A percentile compares a stretch with the other conserved stretches of the same genome.
Conservation (phyloP, 2,113 vertebrate genomes). For the Antechinus stuartii region DNA sequence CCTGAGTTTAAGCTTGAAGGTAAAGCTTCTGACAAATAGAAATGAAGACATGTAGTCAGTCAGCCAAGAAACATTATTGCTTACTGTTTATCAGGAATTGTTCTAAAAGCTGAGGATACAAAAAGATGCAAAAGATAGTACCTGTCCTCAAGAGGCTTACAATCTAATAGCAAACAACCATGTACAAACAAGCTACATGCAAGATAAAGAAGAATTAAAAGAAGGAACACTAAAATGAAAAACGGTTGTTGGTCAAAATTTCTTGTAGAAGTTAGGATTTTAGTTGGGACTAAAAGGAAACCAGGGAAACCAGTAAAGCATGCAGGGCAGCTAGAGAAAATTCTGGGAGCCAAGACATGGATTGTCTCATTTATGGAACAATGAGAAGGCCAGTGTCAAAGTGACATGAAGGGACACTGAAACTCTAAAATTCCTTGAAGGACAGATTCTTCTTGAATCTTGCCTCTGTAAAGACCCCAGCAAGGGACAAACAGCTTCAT, state of each 20-base stretch:
- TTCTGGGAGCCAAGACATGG: background rate
- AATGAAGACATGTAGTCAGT: background rate
- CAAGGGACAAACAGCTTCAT: no score
- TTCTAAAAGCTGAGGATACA: background rate
- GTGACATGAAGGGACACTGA: no score
- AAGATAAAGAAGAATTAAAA: background rate
- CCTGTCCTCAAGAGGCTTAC: background rate
- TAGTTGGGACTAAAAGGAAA: background rate
- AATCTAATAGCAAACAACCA: background rate
- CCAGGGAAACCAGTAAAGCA: no score
- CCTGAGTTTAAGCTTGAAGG: no score
- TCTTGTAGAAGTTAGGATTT: background rate
- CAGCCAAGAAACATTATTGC: background rate
- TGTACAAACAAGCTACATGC: background rate
- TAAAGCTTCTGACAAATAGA: background rate
- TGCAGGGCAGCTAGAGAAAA: background rate
- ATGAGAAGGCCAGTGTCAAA: background rate
- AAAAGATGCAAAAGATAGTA: background rate
- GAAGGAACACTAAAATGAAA: background rate
- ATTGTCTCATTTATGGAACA: background rate
- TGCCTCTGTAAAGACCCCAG: no score
- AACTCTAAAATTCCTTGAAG: no score
- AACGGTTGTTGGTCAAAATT: background rate
- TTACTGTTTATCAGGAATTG: background rate
- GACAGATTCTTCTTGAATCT: no score